Percentiles rank a stretch among this genome's conserved stretches.
phyloP scores from a whole-genome alignment of 2,113 vertebrate genomes.

The Astur gentilis region DNA sequence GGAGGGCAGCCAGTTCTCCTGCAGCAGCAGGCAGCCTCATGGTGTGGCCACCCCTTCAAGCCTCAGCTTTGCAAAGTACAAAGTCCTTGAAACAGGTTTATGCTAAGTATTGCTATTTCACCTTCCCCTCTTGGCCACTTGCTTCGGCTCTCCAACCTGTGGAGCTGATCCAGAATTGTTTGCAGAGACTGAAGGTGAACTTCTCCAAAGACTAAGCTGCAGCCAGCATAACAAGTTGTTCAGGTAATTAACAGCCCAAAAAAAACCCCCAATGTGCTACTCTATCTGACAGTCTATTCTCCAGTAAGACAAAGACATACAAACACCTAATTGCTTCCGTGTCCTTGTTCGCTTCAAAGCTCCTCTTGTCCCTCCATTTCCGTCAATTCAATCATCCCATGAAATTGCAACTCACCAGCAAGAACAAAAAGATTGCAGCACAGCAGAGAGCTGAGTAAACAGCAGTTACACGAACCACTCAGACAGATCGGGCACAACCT shows the following conservation, averaged over 20 bases:
- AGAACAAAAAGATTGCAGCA: neutral
- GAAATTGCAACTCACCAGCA: neutral
- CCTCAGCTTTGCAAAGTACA: neutral
- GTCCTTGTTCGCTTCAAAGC: neutral
- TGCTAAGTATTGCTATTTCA: neutral
- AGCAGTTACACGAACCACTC: slow-evolving; percentile 3
- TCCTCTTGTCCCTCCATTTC: neutral
- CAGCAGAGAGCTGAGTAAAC: neutral
- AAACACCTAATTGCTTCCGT: neutral
- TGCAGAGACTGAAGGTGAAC: neutral
- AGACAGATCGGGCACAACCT: neutral
- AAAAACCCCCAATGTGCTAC: neutral
- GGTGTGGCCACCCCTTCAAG: rapidly evolving
- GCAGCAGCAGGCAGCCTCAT: neutral
- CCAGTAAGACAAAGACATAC: neutral
- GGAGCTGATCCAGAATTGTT: neutral
- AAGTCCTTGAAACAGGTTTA: neutral
- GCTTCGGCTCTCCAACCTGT: neutral
- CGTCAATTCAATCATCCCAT: neutral
- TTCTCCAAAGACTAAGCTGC: neutral
- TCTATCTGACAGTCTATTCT: neutral
- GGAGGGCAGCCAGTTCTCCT: rapidly evolving
- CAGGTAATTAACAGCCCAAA: neutral
- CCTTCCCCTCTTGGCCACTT: neutral
- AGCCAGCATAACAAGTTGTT: neutral